Percentiles rank a stretch among this genome's conserved stretches.
phyloP scores from a whole-genome alignment of 2,113 vertebrate species.

The Callaeas wilsoni region DNA sequence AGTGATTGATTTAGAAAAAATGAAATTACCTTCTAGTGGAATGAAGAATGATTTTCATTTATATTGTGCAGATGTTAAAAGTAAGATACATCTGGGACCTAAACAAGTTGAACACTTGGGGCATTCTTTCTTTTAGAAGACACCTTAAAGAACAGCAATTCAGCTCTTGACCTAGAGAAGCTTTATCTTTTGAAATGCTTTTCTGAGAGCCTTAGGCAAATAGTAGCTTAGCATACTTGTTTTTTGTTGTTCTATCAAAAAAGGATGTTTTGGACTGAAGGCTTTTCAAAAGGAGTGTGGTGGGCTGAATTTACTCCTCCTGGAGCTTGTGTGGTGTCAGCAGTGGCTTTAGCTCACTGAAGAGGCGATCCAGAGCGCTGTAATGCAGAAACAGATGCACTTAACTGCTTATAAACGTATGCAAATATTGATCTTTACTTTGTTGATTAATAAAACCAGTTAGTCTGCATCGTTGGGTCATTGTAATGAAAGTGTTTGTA shows the following conservation, averaged over 20 bases:
- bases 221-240: neutral
- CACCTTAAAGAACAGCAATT: conserved; percentile 27
- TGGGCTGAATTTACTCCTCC: neutral
- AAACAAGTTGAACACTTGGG: conserved; percentile 8
- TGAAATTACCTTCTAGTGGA: conserved; percentile 13
- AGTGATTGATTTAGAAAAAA: conserved; percentile 17
- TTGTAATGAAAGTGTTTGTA: neutral
- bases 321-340: neutral
- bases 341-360: neutral
- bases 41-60: conserved; percentile 47
- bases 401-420: neutral
- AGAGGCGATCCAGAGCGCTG: neutral
- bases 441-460: neutral
- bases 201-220: conserved; percentile 31
- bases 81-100: neutral
- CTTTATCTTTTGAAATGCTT: conserved; percentile 26
- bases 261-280: neutral
- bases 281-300: neutral
- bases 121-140: conserved; percentile 43
- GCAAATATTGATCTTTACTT: neutral
- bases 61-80: conserved; percentile 39
- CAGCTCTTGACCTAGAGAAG: conserved; percentile 15
- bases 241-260: neutral
- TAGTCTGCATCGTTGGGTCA: neutral
- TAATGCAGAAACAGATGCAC: neutral